A percentile compares a stretch with the other conserved stretches of the same genome.
These are phyloP conservation scores for Mionectes olivaceus DNA, from an alignment of 2,797 vertebrate species.

Conservation along the genomic window DNA sequence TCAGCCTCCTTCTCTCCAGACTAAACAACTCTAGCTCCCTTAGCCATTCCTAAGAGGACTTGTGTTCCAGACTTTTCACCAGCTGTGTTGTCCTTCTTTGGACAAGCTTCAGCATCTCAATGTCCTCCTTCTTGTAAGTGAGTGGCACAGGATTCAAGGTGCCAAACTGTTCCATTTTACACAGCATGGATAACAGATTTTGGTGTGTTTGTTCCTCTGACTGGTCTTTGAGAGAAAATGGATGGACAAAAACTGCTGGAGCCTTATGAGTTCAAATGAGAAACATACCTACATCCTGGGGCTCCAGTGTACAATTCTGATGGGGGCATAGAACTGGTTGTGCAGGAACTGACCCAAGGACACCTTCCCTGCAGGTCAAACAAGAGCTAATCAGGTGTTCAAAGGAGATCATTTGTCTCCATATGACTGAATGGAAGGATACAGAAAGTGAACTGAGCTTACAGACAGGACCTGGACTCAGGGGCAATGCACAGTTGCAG, in stretches of 20 bases:
- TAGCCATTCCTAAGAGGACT: background rate
- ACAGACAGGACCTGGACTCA: background rate
- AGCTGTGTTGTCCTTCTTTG: background rate
- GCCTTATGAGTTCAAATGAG: accelerated
- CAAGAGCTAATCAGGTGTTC: background rate
- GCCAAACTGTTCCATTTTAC: background rate
- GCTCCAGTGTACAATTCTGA: background rate
- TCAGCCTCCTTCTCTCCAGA: background rate
- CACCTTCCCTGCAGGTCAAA: background rate
- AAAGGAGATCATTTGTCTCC: background rate
- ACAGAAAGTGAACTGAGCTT: background rate
- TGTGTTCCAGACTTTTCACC: too few relatives aligned
- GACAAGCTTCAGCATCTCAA: background rate
- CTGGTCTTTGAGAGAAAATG: background rate
- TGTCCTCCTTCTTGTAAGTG: background rate
- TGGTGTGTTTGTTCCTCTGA: background rate
- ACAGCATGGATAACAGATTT: accelerated
- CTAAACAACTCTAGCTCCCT: background rate
- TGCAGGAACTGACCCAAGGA: background rate
- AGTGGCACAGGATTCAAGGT: accelerated
- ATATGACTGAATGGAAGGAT: background rate
- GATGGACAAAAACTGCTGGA: background rate
- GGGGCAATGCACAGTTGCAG: background rate
- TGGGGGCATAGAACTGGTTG: background rate
- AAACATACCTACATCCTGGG: background rate